Evolutionary conservation across 2,113 vertebrate genomes (phyloP).

Genomic region (Tragelaphus buxtoni): DNA sequence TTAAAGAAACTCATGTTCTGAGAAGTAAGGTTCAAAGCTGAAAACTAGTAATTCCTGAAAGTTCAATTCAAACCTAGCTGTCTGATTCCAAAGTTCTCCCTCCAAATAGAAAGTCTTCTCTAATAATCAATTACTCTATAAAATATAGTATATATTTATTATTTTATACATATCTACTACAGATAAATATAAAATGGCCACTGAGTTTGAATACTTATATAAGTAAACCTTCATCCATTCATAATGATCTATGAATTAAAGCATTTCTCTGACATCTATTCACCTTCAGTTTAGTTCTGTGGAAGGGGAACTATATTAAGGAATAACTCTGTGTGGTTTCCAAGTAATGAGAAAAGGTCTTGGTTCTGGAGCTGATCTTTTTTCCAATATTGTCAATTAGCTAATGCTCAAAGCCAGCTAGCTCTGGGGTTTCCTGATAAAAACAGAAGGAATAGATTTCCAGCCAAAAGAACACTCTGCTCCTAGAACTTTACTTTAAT

Average conservation of each 20-base stretch:
- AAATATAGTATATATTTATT: neutral
- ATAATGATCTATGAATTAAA: neutral
- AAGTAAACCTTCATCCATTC: neutral
- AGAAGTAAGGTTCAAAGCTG: neutral
- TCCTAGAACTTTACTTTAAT: conserved; percentile 23
- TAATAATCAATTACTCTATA: neutral
- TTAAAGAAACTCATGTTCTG: neutral
- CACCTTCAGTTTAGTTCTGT: neutral
- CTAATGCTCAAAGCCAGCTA: neutral
- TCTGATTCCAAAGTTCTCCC: neutral
- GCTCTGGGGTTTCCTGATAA: neutral
- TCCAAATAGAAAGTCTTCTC: neutral
- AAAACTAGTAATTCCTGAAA: neutral
- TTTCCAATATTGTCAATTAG: neutral
- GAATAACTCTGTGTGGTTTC: neutral
- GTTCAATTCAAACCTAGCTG: neutral
- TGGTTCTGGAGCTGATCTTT: neutral
- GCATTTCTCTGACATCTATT: neutral
- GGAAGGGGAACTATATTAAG: neutral
- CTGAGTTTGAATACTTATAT: neutral
- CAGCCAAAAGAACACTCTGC: conserved; percentile 27
- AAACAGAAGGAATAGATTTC: conserved; percentile 16
- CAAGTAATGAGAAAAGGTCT: neutral
- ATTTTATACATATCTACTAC: neutral
- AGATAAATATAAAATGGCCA: neutral